Evolutionary conservation across 2,113 vertebrate genomes (phyloP), one percentile per base, ranked within the genome.

Genomic region (Eurystomus gularis): DNA sequence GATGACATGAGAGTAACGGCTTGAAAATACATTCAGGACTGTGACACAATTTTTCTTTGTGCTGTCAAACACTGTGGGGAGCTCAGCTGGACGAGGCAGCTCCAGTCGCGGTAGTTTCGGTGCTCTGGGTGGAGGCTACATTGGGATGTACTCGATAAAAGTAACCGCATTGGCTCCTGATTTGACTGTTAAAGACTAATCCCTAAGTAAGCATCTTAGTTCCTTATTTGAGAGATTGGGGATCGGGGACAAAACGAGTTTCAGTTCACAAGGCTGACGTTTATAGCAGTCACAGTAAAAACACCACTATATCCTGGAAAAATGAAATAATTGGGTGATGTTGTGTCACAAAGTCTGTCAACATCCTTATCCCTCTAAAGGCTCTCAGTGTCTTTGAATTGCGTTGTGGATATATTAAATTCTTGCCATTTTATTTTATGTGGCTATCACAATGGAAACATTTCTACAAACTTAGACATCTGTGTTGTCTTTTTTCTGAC

Each of bases 131-230:
- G 60, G 81, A 64, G 51, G 31, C 25, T 76, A 1, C 7, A 0
- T 37, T 54, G 60, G 64, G 20, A 42, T 69, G 28, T 44, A n/a
- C 28, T 77, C 0, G 0, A 17, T 79, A 73, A 54, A 76, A 64
- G 57, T 55, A 82, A 25, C 40, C 48, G 31, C 9, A 1, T 31
- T 37, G 44, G 54, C 76, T 73, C 3, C 0, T 28, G 60, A 15
- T 40, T 55, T 69, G 91, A 24, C 82, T 92, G 44, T 52, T 77
- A 14, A 16, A 44, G 79, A 37, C 49, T 97, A 92, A 95, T 94
- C 88, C 46, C 37, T 42, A 39, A 82, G 62, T 76, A 92, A 97
- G 86, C 91, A 81, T 49, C 64, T 90, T 73, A 72, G 12, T 92
- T 95, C 76, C 82, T 85, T 91, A 29, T 88, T 80, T 44, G 88